Evolutionary conservation across 2,888 invertebrate genomes (phyloP), one percentile per base, ranked within the genome.

Genomic region (Parochlus steinenii): DNA sequence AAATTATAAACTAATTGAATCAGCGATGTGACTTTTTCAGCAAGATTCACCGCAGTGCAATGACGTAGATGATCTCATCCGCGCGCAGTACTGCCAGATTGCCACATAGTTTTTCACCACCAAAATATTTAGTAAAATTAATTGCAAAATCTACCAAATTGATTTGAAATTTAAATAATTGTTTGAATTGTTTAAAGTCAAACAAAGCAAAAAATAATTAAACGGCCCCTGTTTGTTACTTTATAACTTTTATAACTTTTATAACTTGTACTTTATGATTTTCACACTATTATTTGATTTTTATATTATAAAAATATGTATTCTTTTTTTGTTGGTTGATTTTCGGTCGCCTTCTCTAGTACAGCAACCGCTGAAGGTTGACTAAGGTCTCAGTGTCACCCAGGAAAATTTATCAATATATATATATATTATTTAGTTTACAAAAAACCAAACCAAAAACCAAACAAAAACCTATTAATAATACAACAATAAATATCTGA

Each of bases 341-440:
- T 64, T 64, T 65, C 69, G 65, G 75, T 73, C 73, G 74, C 76
- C 76, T 76, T 76, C 76, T 77, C 75, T 68, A 64, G 68, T 76
- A 76, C 76, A 75, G 75, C 76, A 75, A 67, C 73, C 71, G 76
- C 75, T 71, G 76, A 75, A 76, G 76, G 75, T 68, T 71, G 71
- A 68, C 51, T 48, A 45, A 43, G n/a, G 44, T 46, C 47, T 46
- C 32, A 40, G 37, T 40, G 44, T 44, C 44, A 44, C 44, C 44
- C 44, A 44, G 40, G 44, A 40, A 36, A 23, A 35, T 36, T 30
- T 36, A 36, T 36, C 30, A 30, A 36, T 30, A 17, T 31, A 20
- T 27, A 23, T 23, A 35, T 16, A 30, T 30, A 23, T 24, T 36
- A 36, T 36, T 30, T 33, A 25, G 28, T 34, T 34, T 34, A 12